phyloP scores from a whole-genome alignment of 2,888 invertebrate genomes.

The Deilephila porcellus region DNA sequence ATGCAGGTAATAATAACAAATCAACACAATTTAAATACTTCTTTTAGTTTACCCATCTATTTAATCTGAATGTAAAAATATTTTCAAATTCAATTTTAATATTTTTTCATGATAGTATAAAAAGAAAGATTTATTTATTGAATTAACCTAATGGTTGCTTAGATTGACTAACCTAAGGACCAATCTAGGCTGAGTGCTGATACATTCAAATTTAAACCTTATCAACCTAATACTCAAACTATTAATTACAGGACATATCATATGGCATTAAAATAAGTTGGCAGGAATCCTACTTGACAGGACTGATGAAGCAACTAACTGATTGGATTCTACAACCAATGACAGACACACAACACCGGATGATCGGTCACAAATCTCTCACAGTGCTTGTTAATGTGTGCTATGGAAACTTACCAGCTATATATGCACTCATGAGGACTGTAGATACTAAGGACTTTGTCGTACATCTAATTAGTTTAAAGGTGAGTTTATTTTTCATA shows the following conservation, averaged over 20 bases:
- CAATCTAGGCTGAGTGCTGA: conserved; percentile 16
- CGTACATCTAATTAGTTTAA: conserved; percentile 85
- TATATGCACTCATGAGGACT: conserved; percentile 89
- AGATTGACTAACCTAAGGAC: no score
- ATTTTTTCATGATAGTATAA: neutral
- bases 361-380: conserved; percentile 82
- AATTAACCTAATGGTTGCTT: no score
- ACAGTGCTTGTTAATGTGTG: conserved; percentile 91
- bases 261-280: conserved; percentile 92
- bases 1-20: conserved; percentile 81
- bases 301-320: conserved; percentile 87
- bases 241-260: conserved; percentile 87
- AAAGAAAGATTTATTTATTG: no score
- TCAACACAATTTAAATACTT: neutral
- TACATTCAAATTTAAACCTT: neutral
- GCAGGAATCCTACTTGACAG: conserved; percentile 90
- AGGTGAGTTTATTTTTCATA: conserved; percentile 65
- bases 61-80: no score
- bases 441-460: conserved; percentile 89
- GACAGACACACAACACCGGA: conserved; percentile 67
- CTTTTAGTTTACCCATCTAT: neutral
- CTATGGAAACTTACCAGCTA: conserved; percentile 90
- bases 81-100: neutral
- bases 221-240: neutral
- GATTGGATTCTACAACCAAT: conserved; percentile 86